Evolutionary conservation across 2,888 invertebrate genomes (phyloP), one percentile per base, ranked within the genome.

Genomic region (Alentia gelatinosa): DNA sequence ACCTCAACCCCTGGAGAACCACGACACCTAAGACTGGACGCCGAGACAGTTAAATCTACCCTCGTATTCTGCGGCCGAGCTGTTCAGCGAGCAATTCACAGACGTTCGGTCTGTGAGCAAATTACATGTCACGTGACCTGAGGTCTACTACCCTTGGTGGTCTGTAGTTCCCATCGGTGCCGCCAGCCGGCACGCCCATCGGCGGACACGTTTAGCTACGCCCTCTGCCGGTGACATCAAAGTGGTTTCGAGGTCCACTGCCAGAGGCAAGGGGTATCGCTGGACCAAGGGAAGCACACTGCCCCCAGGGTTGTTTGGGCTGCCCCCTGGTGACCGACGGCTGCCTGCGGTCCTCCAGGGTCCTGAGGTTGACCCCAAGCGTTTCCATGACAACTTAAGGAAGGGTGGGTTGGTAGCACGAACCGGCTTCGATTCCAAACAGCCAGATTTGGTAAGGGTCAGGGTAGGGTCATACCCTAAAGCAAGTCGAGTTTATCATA

Each of bases 231-330:
- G 56, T n/a, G 68, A n/a, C 68, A 30, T 68, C 68, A 68, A 68
- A 68, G 68, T 68, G 30, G 68, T 68, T 30, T 30, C 1, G 68
- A 26, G 12, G 33, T 30, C 68, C 26, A 26, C 68, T 30, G 68
- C 26, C 26, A n/a, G 26, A 30, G 68, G 68, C 30, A 12, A 30
- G 68, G 4, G 68, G 30, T 68, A 68, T 30, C 68, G 68, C 30
- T 30, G 30, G 12, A 26, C 30, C 30, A 15, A 19, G 23, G 68
- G 68, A 68, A 26, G 26, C 33, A 1, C 12, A 15, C 30, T 4
- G 68, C 68, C 68, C 68, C 30, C 68, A 12, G 68, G 68, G 68
- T n/a, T 68, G 68, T 68, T 68, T 68, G 68, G 68, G 68, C 30
- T 26, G 68, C 26, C 68, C 68, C 68, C 68, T 68, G 68, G 1